Base-by-base conservation (phyloP, 1,140 invertebrate genomes). In the Tenebrio molitor region DNA sequence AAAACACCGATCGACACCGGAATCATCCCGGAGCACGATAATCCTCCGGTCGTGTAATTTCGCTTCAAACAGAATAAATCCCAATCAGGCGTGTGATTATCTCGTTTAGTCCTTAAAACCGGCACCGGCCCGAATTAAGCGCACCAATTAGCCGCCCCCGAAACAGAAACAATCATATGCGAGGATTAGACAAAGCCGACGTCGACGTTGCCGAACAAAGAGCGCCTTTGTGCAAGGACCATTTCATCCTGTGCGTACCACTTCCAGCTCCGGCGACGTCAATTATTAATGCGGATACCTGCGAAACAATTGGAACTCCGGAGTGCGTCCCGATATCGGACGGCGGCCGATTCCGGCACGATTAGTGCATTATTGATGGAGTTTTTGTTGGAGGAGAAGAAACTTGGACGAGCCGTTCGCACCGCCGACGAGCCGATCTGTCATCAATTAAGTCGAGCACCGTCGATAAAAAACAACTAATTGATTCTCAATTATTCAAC, bases 161-260 rank as follows among this genome's bases (percentile, higher is more conserved):
- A 66, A 66, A 66, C 36, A 66, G 64, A 66, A 66, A 66, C 64
- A 66, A 66, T 66, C 64, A 66, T 66, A 66, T 39, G 64, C 64
- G 64, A 44, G 36, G 64, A 42, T 66, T 66, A 66, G 36, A 66
- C 64, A 66, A 66, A 16, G 14, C 62, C 23, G 16, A 29, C 19
- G 23, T 46, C 42, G 16, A 46, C 42, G 15, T 46, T 10, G 16
- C 2, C 12, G 50, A 29, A 58, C 50, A 58, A 58, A 58, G 23
- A 29, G 21, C 19, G 23, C 50, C 50, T 58, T 58, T 58, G 50
- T 53, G n/a, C 36, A 3, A 2, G 7, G 36, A 39, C 36, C 36
- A 39, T 39, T 23, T 53, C 19, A 53, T 53, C 46, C 46, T 25
- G n/a, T n/a, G 46, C 46, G 46, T 58, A 58, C 50, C 50, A 25